Evolutionary conservation across 2,888 invertebrate species (phyloP).

Genomic region (Pammene aurita): DNA sequence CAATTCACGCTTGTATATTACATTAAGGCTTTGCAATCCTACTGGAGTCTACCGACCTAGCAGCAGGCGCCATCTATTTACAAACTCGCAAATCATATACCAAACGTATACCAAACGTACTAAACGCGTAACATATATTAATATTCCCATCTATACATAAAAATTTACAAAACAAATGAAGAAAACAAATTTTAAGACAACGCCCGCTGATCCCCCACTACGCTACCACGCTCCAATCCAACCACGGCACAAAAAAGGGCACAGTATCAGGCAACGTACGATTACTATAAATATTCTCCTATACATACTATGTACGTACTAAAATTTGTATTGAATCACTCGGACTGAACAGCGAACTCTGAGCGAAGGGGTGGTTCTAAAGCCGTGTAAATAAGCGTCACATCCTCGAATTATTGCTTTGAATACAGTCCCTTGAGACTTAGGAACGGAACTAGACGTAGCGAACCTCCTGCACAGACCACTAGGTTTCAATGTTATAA

Average conservation of each 20-base stretch:
- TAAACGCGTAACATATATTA: conserved; percentile 72
- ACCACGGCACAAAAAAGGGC: conserved; percentile 74
- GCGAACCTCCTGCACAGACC: conserved; percentile 36
- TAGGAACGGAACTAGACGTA: conserved; percentile 64
- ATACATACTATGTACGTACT: conserved; percentile 65
- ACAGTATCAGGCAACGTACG: conserved; percentile 71
- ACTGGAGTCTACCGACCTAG: conserved; percentile 53
- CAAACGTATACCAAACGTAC: conserved; percentile 69
- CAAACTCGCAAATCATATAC: conserved; percentile 59
- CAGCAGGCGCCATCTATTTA: conserved; percentile 61
- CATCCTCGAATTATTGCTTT: conserved; percentile 81
- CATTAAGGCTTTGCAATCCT: conserved; percentile 78
- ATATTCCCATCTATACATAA: conserved; percentile 81
- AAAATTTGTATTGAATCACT: conserved; percentile 72
- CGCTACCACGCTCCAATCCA: conserved; percentile 52
- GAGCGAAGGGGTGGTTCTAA: conserved; percentile 46
- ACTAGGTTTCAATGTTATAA: neutral
- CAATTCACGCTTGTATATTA: conserved; percentile 69
- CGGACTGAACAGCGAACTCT: conserved; percentile 57
- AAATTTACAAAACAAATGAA: conserved; percentile 72
- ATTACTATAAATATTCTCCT: conserved; percentile 54
- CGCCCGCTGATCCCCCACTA: conserved; percentile 48
- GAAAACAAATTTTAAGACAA: conserved; percentile 51
- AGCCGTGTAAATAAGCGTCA: conserved; percentile 59
- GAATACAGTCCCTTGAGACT: conserved; percentile 56